Evolutionary conservation across 2,797 vertebrate species (phyloP), one percentile per base, ranked within the genome.

Genomic region (Cheracebus regulus): DNA sequence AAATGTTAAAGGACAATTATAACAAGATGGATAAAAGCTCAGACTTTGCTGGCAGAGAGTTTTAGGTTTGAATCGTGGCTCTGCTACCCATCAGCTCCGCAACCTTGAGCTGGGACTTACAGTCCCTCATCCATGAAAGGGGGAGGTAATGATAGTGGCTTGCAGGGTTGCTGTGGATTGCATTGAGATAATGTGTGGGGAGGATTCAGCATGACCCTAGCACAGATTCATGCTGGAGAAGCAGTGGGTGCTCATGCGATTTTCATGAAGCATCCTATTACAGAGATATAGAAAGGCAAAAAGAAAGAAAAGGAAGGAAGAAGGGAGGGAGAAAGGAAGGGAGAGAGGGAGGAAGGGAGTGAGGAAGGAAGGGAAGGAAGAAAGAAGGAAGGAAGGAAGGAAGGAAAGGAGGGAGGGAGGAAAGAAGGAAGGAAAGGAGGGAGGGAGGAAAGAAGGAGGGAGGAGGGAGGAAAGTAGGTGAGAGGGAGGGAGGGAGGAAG

Each of bases 181-280:
- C 13, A 0, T 1, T 1, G 44, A 24, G 55, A 5, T 3, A 3
- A 1, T 4, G 11, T 0, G 0, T 0, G 36, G 36, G 30, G 11
- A 26, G 39, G 5, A 14, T 5, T 20, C 17, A 0, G 39, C 22
- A 2, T 0, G 8, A 41, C 2, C 11, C 30, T 19, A 46, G 57
- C 39, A 30, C 10, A 22, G 46, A 24, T 0, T n/a, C 17, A 5
- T 0, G 10, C 52, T 4, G 6, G 24, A 26, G 26, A 44, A 41
- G 58, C 13, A 3, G 84, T 2, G 2, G 58, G 19, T 58, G 0
- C 50, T 39, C 11, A 0, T 1, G 48, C 1, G n/a, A 36, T 26
- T 67, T 41, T 46, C 64, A 5, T 5, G 58, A 73, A 33, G 24
- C 20, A 22, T 19, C 55, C 44, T 33, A 8, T 24, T 46, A n/a